Base-by-base conservation (phyloP, 2,888 invertebrate species). In the Meiosimyza decipiens region DNA sequence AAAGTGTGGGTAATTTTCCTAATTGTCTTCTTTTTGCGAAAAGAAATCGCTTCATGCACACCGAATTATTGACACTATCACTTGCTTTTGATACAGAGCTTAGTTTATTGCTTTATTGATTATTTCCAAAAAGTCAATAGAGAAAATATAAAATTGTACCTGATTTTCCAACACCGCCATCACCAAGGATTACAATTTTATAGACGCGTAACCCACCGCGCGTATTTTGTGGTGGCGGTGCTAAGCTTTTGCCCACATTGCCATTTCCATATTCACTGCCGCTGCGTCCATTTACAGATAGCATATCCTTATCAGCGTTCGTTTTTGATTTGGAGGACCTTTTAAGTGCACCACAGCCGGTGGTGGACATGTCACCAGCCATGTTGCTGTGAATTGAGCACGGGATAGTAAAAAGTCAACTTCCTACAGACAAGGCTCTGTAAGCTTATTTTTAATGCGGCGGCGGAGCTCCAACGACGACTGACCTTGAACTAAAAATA, bases 151-250 rank as follows among this genome's bases (percentile, higher is more conserved):
- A 52, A 70, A 64, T 79, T 80, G 85, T 88, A 92, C 93, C 93
- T 85, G 96, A 96, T 89, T 96, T 96, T 84, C 96, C 96, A 79
- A 96, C 96, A 77, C 96, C 96, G 62, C 96, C 96, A 88, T 96
- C 96, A 64, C 96, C 96, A 72, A 96, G 89, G 80, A 96, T 95
- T 76, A 96, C 96, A 83, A 96, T 94, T 88, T 95, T 96, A 88
- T 95, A 96, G 78, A 95, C 94, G 78, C 94, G 90, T 79, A 93
- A 89, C 51, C 93, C 93, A 82, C 93, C 85, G n/a, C 88, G 82
- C 81, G 85, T 87, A 73, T 85, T 87, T 70, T 85, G 83, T n/a
- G 82, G 81, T 52, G 81, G 81, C 59, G 81, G 76, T 33, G 77
- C 75, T 22, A 78, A 77, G 50, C 78, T 28, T 28, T 76, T 28